Percentiles rank a stretch among this genome's conserved stretches.
Evolutionary conservation across 1,140 invertebrate species (phyloP).

Genomic region (Sycophila sp.): DNA sequence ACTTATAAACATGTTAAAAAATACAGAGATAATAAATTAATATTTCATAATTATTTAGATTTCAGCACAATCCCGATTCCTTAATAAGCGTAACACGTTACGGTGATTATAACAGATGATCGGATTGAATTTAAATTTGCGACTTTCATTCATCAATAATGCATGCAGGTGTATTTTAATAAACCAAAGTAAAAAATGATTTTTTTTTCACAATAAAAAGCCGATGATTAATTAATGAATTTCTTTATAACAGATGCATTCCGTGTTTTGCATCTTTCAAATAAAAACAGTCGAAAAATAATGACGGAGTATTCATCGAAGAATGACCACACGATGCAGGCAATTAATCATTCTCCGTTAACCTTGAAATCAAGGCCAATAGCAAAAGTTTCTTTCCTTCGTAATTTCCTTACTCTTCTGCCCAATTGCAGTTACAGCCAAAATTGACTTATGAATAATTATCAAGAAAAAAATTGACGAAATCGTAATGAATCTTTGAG

Average conservation of each 20-base stretch:
- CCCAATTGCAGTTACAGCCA: too few relatives aligned
- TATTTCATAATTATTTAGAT: too few relatives aligned
- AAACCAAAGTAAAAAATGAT: neutral
- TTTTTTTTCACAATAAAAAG: neutral
- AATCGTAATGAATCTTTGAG: too few relatives aligned
- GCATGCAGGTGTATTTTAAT: neutral
- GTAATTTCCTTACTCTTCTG: neutral
- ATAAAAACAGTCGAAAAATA: constrained; percentile 25
- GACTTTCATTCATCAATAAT: neutral
- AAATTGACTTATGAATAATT: too few relatives aligned
- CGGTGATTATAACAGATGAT: too few relatives aligned
- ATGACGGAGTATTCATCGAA: constrained; percentile 19
- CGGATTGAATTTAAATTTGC: neutral
- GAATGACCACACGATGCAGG: constrained; percentile 1
- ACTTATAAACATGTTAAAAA: neutral
- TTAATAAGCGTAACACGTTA: too few relatives aligned
- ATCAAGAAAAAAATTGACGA: too few relatives aligned
- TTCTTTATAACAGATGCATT: constrained; percentile 17
- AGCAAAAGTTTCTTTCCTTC: neutral
- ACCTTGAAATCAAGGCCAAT: constrained; percentile 28
- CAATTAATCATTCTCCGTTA: constrained; percentile 29
- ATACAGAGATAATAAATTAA: too few relatives aligned
- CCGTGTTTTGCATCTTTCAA: constrained; percentile 22
- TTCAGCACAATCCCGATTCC: too few relatives aligned
- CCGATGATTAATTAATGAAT: constrained; percentile 22